Base-by-base conservation (phyloP, 2,113 vertebrate genomes). In the Pao palembangensis region DNA sequence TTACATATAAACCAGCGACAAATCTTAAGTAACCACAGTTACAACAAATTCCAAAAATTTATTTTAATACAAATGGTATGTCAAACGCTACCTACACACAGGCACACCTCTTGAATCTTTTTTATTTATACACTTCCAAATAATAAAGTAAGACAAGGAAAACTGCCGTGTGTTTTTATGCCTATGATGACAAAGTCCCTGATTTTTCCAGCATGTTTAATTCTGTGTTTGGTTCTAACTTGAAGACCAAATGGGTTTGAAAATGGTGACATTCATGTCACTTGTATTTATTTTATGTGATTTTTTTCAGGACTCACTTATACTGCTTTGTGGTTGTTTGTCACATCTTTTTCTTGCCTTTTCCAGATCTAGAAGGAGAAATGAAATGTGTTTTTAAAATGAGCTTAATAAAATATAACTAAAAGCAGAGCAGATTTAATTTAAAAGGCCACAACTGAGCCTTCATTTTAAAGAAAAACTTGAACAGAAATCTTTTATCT, bases 301-400 rank as follows among this genome's bases (percentile, higher is more conserved):
- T 38, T 38, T 10, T 12, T 38, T 38, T 51, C 20, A 43, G 31
- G 49, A 6, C 19, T 57, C 23, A 16, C 42, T 93, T 88, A 96
- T 1, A 92, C 93, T 0, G 92, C 94, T 1, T 90, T 93, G 62
- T 95, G 94, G 79, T 91, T 93, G 15, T 90, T 91, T 75, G 88
- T 91, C 3, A 91, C 91, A 2, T 69, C 76, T 47, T 58, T 72
- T 46, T 93, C 93, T 0, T 94, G 90, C 64, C 95, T 92, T 79
- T 96, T 98, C 96, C 96, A 98, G 75, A 98, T 98, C 96, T 98
- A 79, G 1, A n/a, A 77, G 18, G 67, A 13, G 49, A 50, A 21
- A 19, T 19, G 18, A 38, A 34, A 34, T 8, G 6, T 53, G 17
- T 54, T 42, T 11, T 0, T 28, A 16, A 51, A 55, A 19, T 23